phyloP scores from a whole-genome alignment of 1,140 invertebrate genomes.

The Pseudomyrmex sp. region DNA sequence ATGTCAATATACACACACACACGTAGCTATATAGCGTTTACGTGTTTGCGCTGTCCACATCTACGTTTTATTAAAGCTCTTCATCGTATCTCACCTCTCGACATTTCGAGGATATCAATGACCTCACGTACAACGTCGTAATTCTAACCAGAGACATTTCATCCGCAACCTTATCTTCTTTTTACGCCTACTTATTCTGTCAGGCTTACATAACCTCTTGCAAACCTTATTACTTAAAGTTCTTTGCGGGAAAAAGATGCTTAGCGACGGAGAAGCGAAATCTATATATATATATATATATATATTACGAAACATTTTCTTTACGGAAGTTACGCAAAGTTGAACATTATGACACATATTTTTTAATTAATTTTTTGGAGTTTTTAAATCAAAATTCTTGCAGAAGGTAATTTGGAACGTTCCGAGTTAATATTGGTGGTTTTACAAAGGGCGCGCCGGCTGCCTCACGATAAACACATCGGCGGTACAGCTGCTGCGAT shows the following conservation, averaged over 20 bases:
- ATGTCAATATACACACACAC: too few species aligned
- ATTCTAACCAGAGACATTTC: constrained; percentile 12
- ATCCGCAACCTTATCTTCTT: background rate
- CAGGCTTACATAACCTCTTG: background rate
- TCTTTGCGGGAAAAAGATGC: too few species aligned
- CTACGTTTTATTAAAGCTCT: constrained; percentile 9
- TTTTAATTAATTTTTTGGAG: background rate
- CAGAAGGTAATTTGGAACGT: constrained; percentile 18
- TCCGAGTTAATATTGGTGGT: constrained; percentile 42
- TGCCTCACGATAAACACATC: constrained; percentile 54
- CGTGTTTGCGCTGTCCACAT: background rate
- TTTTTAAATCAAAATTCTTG: constrained; percentile 22
- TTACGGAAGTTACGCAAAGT: background rate
- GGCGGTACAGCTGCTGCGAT: constrained; percentile 53
- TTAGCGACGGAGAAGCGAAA: too few species aligned
- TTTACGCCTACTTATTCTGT: background rate
- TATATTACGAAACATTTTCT: too few species aligned
- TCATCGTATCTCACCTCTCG: background rate
- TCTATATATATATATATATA: too few species aligned
- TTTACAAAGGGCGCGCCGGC: constrained; percentile 47
- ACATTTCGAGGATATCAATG: constrained; percentile 10
- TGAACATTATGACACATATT: background rate
- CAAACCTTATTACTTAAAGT: background rate
- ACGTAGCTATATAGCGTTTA: background rate
- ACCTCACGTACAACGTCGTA: constrained; percentile 24